Evolutionary conservation across 2,797 vertebrate genomes (phyloP).

Genomic region (Tragelaphus oryx): DNA sequence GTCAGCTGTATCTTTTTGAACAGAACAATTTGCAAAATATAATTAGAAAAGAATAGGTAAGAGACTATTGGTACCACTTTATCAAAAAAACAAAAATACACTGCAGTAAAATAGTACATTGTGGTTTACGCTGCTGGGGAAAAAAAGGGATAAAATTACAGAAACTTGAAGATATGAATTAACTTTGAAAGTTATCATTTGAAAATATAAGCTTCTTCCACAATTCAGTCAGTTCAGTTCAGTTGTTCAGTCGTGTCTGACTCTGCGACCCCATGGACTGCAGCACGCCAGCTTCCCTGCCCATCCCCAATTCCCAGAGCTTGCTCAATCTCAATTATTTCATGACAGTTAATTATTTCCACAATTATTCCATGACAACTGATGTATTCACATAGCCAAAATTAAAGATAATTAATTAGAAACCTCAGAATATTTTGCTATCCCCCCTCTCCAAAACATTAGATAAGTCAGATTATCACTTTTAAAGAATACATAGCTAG

Average conservation of each 20-base stretch:
- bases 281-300: neutral
- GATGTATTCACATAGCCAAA: neutral
- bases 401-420: neutral
- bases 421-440: neutral
- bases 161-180: constrained; percentile 8
- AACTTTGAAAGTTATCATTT: neutral
- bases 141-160: neutral
- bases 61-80: neutral
- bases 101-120: neutral
- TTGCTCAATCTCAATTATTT: neutral
- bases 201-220: neutral
- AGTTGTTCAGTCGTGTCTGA: neutral
- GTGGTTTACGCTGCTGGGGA: neutral
- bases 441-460: neutral
- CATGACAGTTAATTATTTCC: neutral
- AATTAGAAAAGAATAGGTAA: neutral
- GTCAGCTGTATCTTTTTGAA: neutral
- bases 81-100: neutral
- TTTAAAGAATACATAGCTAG: neutral
- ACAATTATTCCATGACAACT: neutral
- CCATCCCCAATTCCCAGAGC: neutral
- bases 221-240: neutral
- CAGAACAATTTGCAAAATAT: neutral
- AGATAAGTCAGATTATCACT: neutral
- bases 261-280: neutral